phyloP scores from a whole-genome alignment of 1,140 invertebrate genomes.

The Neodiprion virginianus region DNA sequence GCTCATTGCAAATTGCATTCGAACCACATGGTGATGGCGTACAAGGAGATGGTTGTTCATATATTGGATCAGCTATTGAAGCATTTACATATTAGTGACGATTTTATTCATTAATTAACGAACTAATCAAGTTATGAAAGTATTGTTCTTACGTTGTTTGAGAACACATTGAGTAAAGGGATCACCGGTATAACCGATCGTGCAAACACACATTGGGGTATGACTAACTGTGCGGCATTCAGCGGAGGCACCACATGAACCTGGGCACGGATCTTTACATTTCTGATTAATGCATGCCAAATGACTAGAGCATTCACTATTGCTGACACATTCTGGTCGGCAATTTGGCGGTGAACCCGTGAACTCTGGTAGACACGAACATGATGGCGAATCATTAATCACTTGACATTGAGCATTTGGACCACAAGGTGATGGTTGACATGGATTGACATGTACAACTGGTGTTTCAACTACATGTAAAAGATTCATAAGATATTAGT shows the following conservation, averaged over 20 bases:
- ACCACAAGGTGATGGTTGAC: slow-evolving; percentile 74
- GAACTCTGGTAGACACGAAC: slow-evolving; percentile 69
- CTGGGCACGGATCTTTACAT: slow-evolving; percentile 73
- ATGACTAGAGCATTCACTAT: slow-evolving; percentile 68
- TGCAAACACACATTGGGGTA: slow-evolving; percentile 68
- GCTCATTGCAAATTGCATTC: slow-evolving; percentile 55
- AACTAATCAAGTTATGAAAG: background rate
- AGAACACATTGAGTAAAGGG: slow-evolving; percentile 65
- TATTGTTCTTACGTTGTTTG: slow-evolving; percentile 36
- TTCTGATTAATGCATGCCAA: slow-evolving; percentile 73
- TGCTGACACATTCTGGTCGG: slow-evolving; percentile 71
- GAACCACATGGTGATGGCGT: slow-evolving; percentile 55
- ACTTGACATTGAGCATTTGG: slow-evolving; percentile 72
- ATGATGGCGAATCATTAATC: slow-evolving; percentile 67
- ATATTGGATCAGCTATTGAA: slow-evolving; percentile 3
- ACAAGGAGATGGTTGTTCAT: background rate
- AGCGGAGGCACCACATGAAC: slow-evolving; percentile 69
- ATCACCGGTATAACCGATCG: slow-evolving; percentile 65
- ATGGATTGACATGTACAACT: slow-evolving; percentile 63
- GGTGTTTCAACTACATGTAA: slow-evolving; percentile 27
- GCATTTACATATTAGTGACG: background rate
- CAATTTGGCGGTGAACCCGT: slow-evolving; percentile 71
- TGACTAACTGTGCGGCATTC: slow-evolving; percentile 73
- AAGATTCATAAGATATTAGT: slow-evolving; percentile 17
- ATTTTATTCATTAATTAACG: background rate